Evolutionary conservation across 2,797 vertebrate species (phyloP), one percentile per base, ranked within the genome.

Genomic region (Gastrophryne carolinensis): DNA sequence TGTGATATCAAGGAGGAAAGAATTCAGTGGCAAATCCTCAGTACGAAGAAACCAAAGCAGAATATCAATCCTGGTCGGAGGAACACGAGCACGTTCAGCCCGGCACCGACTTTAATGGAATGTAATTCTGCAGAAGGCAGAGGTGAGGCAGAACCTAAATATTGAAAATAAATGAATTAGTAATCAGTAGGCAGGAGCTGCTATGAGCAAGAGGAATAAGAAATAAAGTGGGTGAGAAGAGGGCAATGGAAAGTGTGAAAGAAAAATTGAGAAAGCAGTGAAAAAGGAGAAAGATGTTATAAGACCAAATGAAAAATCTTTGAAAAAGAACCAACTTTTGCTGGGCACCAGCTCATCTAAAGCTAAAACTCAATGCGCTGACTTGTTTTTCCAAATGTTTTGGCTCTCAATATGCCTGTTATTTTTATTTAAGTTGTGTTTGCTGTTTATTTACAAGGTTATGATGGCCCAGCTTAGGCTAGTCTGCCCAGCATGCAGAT

Each of bases 1-100:
- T 78, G 75, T 72, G 70, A 78, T 78, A 78, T 78, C 75, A 72
- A 78, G 75, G 56, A 70, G 75, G 67, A 72, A 58, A 63, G 60
- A 72, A 70, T 78, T 63, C 75, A 78, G 75, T 72, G 68, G 75
- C 75, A 78, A 77, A 78, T 72, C 67, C 75, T 78, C 75, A 60
- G 67, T 32, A 72, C 54, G 37, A 63, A 39, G 37, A 41, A 64
- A 52, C 50, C 47, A 66, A 50, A 56, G 52, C 62, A 47, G 70
- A 78, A 72, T 72, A 72, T 56, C 70, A 78, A 65, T 63, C 68
- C 41, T 19, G 39, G 26, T 61, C 12, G 52, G 67, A n/a, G 61
- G 56, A 72, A 78, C 73, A 63, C 10, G 17, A 30, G 34, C 73
- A 76, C 56, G 73, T 63, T 53, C 65, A 63, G 37, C 39, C 50